A percentile compares a stretch with the other conserved stretches of the same genome.
phyloP scores from a whole-genome alignment of 2,113 vertebrate genomes.

The Pao palembangensis region DNA sequence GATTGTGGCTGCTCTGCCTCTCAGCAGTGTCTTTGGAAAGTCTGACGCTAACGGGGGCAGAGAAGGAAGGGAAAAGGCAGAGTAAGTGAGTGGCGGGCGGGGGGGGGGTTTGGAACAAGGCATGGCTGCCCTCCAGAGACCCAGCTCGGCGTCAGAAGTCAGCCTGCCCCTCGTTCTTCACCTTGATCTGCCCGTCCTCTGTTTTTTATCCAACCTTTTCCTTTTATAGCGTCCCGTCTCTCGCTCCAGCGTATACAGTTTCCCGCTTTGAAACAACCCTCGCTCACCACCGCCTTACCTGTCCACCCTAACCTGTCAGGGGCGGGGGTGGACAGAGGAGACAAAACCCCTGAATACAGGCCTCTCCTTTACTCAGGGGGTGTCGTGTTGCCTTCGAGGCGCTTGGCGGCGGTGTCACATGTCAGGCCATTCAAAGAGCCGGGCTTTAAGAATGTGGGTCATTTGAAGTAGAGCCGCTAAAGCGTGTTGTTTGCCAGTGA shows the following conservation, averaged over 20 bases:
- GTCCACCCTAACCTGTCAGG: conserved; percentile 47
- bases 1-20: conserved; percentile 74
- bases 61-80: conserved; percentile 33
- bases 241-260: conserved; percentile 34
- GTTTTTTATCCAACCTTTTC: conserved; percentile 38
- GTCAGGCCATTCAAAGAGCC: conserved; percentile 69
- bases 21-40: conserved; percentile 71
- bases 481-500: conserved; percentile 74
- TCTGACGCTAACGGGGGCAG: conserved; percentile 74
- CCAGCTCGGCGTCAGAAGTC: conserved; percentile 55
- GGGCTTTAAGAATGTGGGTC: conserved; percentile 73
- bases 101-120: conserved; percentile 78
- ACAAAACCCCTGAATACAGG: conserved; percentile 65
- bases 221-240: conserved; percentile 37
- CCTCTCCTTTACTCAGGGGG: conserved; percentile 60
- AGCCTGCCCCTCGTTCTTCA: conserved; percentile 35
- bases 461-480: conserved; percentile 76
- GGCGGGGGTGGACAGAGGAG: conserved; percentile 8
- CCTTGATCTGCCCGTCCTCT: conserved; percentile 47
- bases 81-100: conserved; percentile 23
- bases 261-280: conserved; percentile 35
- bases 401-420: conserved; percentile 64
- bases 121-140: conserved; percentile 76
- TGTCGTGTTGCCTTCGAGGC: conserved; percentile 64
- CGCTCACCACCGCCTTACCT: conserved; percentile 26